Percentiles rank a stretch among this genome's conserved stretches.
Evolutionary conservation across 2,888 invertebrate genomes (phyloP).

Genomic region (Ditylenchus weischeri): DNA sequence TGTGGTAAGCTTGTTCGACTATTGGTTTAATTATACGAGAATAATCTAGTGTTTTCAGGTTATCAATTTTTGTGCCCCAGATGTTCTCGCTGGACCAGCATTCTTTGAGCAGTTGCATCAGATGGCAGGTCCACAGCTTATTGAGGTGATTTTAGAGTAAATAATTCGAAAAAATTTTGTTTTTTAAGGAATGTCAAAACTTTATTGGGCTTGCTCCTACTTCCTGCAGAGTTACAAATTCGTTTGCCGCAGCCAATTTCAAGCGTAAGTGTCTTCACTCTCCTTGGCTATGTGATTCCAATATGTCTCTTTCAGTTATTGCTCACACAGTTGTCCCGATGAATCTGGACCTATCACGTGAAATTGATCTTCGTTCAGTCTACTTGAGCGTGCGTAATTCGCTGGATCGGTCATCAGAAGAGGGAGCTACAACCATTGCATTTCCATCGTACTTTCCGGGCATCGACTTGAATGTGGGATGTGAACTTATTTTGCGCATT

Average conservation of each 20-base stretch:
- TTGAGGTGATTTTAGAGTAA: not conserved
- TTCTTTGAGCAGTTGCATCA: conserved; percentile 19
- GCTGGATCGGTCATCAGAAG: conserved; percentile 22
- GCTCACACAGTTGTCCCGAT: conserved; percentile 24
- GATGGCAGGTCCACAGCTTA: conserved; percentile 20
- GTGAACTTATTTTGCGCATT: conserved; percentile 25
- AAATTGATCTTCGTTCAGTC: conserved; percentile 20
- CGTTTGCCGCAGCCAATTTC: conserved; percentile 21
- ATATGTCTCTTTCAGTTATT: conserved; percentile 15
- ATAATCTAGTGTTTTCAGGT: conserved; percentile 2
- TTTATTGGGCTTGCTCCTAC: conserved; percentile 22
- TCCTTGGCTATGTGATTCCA: too few species aligned
- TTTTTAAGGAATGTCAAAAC: conserved; percentile 9
- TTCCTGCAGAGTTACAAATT: conserved; percentile 18
- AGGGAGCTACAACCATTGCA: conserved; percentile 25
- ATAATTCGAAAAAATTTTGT: too few species aligned
- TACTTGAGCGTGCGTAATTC: conserved; percentile 24
- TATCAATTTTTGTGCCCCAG: conserved; percentile 22
- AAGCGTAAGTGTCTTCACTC: conserved; percentile 4
- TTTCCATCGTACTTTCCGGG: conserved; percentile 25
- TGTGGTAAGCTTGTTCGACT: conserved; percentile 15
- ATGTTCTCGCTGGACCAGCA: conserved; percentile 18
- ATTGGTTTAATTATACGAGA: conserved; percentile 1
- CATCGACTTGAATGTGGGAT: conserved; percentile 11
- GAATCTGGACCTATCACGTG: conserved; percentile 14